Conservation (phyloP, 2,113 vertebrate genomes). For the Zootoca vivipara region DNA sequence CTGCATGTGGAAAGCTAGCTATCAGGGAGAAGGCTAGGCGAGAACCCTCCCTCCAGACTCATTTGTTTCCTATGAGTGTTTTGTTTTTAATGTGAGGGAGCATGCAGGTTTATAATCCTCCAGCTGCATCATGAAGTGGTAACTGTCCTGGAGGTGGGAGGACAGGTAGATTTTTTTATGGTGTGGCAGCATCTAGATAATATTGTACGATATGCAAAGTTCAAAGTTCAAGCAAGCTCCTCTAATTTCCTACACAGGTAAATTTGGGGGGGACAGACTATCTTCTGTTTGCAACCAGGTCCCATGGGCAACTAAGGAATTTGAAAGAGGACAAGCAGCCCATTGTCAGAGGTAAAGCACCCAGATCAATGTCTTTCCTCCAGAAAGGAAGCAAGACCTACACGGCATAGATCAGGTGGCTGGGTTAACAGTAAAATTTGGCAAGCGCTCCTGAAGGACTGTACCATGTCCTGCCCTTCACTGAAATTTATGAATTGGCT, state of each 20-base stretch:
- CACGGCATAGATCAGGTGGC: background rate
- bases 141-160: background rate
- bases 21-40: background rate
- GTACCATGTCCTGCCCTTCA: background rate
- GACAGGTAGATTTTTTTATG: background rate
- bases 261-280: background rate
- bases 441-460: background rate
- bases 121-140: background rate
- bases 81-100: background rate
- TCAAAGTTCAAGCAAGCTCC: background rate
- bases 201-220: background rate
- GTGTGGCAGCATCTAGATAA: background rate
- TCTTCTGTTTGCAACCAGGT: background rate
- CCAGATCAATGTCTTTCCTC: background rate
- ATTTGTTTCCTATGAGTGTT: background rate
- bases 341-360: slow-evolving; percentile 1
- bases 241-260: background rate
- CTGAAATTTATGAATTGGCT: background rate
- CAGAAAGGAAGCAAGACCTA: background rate
- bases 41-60: background rate
- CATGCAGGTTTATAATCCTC: background rate
- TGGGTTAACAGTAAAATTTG: background rate
- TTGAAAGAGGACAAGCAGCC: background rate
- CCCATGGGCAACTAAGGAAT: background rate
- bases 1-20: background rate